Evolutionary conservation across 2,113 vertebrate species (phyloP).

Genomic region (Tragelaphus strepsiceros): DNA sequence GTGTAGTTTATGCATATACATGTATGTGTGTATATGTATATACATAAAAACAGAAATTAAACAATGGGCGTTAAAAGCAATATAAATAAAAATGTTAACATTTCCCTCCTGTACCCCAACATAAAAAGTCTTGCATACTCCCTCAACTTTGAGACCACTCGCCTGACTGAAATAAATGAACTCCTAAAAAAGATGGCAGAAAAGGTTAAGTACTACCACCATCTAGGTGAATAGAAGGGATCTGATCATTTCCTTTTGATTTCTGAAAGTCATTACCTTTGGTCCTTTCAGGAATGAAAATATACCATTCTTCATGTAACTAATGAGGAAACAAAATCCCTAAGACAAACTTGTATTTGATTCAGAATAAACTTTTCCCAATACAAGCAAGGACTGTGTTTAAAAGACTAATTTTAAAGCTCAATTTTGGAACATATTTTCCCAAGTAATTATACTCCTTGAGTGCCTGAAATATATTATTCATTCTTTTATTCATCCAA

Average conservation of each 20-base stretch:
- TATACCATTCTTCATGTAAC: neutral
- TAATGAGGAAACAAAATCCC: constrained; percentile 18
- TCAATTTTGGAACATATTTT: neutral
- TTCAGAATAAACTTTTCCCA: neutral
- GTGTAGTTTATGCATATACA: neutral
- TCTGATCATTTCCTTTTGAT: neutral
- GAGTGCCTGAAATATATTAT: neutral
- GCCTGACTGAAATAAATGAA: neutral
- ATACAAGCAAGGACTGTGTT: neutral
- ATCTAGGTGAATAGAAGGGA: neutral
- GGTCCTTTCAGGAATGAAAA: neutral
- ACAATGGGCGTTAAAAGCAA: neutral
- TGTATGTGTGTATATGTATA: neutral
- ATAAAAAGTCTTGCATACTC: neutral
- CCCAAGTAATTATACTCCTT: neutral
- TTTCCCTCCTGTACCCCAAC: neutral
- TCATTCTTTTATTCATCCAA: neutral
- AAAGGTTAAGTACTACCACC: neutral
- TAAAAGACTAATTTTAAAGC: neutral
- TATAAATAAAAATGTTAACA: neutral
- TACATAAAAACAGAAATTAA: neutral
- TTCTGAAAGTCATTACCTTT: neutral
- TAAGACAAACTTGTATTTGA: neutral
- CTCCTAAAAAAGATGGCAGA: neutral
- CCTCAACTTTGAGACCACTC: neutral